Conservation (phyloP, 2,888 invertebrate genomes). For the Lasioglossum pauxillum region DNA sequence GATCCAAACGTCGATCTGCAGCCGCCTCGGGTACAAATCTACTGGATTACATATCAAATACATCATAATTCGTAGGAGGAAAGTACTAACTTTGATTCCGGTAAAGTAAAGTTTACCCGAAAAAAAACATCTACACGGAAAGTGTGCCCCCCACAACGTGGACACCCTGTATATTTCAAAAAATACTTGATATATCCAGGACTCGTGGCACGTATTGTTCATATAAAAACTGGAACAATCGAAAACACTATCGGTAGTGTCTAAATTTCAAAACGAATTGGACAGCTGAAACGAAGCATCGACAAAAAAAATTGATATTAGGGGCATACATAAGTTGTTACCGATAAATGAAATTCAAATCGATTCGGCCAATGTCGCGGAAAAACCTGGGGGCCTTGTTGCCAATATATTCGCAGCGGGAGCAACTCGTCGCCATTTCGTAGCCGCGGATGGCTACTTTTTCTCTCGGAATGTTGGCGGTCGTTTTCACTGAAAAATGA, state of each 20-base stretch:
- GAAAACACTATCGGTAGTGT: not conserved
- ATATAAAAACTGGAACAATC: not conserved
- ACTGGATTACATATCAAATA: too few relatives aligned
- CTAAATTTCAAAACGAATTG: too few relatives aligned
- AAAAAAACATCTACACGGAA: too few relatives aligned
- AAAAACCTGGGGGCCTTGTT: constrained; percentile 24
- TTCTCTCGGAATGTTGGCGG: constrained; percentile 56
- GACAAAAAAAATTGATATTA: not conserved
- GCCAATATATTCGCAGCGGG: constrained; percentile 37
- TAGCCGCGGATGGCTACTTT: constrained; percentile 51
- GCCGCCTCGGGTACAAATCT: too few relatives aligned
- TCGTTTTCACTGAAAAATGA: constrained; percentile 75
- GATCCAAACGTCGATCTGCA: too few relatives aligned
- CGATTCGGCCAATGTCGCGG: constrained; percentile 5
- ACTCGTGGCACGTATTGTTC: not conserved
- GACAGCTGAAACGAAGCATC: not conserved
- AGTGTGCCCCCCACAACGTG: too few relatives aligned
- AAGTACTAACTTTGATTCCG: too few relatives aligned
- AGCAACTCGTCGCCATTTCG: constrained; percentile 36
- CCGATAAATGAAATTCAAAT: constrained; percentile 24
- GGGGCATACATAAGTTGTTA: not conserved
- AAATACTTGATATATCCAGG: not conserved
- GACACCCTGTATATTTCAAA: not conserved
- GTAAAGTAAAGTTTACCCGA: too few relatives aligned
- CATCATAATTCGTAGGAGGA: too few relatives aligned